Evolutionary conservation across 2,888 invertebrate species (phyloP), one percentile per base, ranked within the genome.

Genomic region (Agelastica alni): DNA sequence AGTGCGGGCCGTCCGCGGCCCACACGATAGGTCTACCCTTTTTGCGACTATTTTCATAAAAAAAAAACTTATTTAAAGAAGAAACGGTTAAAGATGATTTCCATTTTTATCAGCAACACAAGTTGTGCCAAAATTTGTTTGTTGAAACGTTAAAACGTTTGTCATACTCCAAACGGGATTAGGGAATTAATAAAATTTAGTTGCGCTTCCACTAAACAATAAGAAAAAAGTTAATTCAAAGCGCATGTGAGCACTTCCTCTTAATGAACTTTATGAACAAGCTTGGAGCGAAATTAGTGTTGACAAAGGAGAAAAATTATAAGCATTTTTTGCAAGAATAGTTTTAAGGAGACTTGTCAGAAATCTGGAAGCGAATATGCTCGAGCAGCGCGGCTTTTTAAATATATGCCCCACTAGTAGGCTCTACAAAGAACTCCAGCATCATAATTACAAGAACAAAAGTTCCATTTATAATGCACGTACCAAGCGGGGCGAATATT

Each of bases 361-460:
- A 56, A 55, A 60, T 51, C 46, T 57, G 51, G 44, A 39, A 41
- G 48, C 53, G 54, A 55, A 59, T 56, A 54, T 48, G 51, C 56
- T 59, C 41, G 43, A 52, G 34, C 49, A 44, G 53, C 45, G 49
- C 52, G 17, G 32, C 49, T 51, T 57, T 48, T 48, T 51, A 51
- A 60, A 60, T 46, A 54, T 47, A 53, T 56, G 44, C 58, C 49
- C 43, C 51, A 43, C 48, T 39, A 51, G 36, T 43, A 37, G 37
- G 32, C 51, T 31, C 45, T 46, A 56, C 58, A 61, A 63, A 61
- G 56, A 51, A 47, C 51, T 48, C 20, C 36, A 41, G 52, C 60
- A 56, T 58, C 52, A 57, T 65, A 63, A 62, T 65, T 65, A 61
- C 54, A 53, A 57, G 60, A 62, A 64, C 64, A 64, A 64, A 62